Evolutionary conservation across 2,888 invertebrate genomes (phyloP).

Genomic region (Mesochorus sp.): DNA sequence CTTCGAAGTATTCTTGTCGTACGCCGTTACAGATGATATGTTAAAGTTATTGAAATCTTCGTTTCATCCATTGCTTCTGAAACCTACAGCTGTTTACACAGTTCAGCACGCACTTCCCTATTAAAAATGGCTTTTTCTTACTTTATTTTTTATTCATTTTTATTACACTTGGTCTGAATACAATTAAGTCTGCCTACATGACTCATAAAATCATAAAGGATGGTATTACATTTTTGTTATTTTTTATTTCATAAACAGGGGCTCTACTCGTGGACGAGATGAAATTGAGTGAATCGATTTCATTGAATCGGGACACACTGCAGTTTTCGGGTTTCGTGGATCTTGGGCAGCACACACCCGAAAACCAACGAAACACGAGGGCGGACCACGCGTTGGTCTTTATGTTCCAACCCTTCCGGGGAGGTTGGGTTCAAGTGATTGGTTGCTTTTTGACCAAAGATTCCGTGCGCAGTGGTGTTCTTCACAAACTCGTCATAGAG

Average conservation of each 20-base stretch:
- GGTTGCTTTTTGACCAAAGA: slow-evolving; percentile 68
- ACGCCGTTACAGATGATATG: no score
- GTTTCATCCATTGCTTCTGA: no score
- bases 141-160: no score
- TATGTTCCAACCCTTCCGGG: slow-evolving; percentile 66
- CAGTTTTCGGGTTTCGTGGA: slow-evolving; percentile 61
- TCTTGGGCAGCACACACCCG: slow-evolving; percentile 64
- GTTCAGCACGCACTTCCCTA: no score
- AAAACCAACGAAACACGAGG: slow-evolving; percentile 35
- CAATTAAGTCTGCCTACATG: neutral
- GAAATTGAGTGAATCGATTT: slow-evolving; percentile 56
- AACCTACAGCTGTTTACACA: no score
- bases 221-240: neutral
- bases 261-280: slow-evolving; percentile 65
- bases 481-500: slow-evolving; percentile 67
- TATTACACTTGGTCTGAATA: no score
- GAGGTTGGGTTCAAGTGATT: slow-evolving; percentile 67
- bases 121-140: no score
- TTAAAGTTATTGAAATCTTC: no score
- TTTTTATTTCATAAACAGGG: slow-evolving; percentile 25
- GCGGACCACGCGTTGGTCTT: slow-evolving; percentile 71
- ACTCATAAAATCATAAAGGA: neutral
- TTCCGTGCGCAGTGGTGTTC: slow-evolving; percentile 54
- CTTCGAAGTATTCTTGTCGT: no score
- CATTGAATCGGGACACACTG: slow-evolving; percentile 55